Evolutionary conservation across 2,888 invertebrate genomes (phyloP), one percentile per base, ranked within the genome.

Genomic region (Coenonympha glycerion): DNA sequence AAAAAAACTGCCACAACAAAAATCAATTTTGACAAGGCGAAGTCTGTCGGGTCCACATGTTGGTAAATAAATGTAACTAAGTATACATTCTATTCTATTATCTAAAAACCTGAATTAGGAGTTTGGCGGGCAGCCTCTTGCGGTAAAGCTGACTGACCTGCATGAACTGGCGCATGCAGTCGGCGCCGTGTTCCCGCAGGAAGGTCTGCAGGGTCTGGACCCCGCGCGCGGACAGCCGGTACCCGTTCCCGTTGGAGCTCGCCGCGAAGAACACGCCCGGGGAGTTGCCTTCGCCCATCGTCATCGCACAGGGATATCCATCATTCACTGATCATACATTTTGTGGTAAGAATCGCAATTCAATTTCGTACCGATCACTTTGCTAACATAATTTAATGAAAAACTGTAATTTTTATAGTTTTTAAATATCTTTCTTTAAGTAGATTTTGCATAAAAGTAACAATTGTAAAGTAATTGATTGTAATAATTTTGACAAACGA

Each of bases 131-230:
- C n/a, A n/a, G n/a, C n/a, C n/a, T n/a, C n/a, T n/a, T n/a, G n/a
- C n/a, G n/a, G n/a, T n/a, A n/a, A n/a, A n/a, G n/a, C n/a, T n/a
- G 2, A 31, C 31, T 21, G 5, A 91, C 91, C 91, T 91, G 91
- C 69, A 91, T 89, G 65, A 91, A 90, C 75, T 91, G 90, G 33
- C 89, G 82, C 57, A 91, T 89, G 68, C 90, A 91, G 56, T 90
- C 90, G 52, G 91, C 89, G 28, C 91, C 91, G 67, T 91, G 91
- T 58, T 91, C 90, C 60, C 89, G 69, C 42, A 91, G 81, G 76
- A 91, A 90, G 40, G 83, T 79, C 72, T 91, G 90, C 57, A 91
- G 77, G 1, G 90, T 90, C 60, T 90, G 86, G 72, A 90, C 88
- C 9, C 90, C 90, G 51, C 88, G 89, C 8, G 89, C 87, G 2